Conservation (phyloP, 2,797 vertebrate species). For the Spinibarbus caldwelli region DNA sequence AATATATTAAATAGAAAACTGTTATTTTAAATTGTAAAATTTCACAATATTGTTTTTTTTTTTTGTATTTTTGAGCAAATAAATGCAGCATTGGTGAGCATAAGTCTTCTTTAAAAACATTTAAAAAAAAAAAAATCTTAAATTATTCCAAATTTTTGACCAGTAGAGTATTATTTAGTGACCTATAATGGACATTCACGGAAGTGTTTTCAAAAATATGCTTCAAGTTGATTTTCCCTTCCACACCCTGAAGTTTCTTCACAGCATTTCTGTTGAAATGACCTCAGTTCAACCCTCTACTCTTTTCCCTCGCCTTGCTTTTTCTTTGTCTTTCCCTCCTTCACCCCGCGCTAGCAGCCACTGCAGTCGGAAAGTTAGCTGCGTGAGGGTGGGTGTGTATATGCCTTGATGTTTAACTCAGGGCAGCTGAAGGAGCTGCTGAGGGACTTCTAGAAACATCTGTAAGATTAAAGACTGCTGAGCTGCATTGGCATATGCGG, state of each 20-base stretch:
- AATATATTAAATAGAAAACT: background rate
- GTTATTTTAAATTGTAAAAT: background rate
- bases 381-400: conserved; percentile 28
- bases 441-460: conserved; percentile 51
- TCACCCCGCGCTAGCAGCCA: background rate
- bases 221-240: background rate
- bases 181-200: background rate
- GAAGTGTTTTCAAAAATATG: background rate
- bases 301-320: background rate
- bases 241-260: background rate
- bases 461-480: conserved; percentile 63
- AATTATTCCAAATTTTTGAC: too few relatives aligned
- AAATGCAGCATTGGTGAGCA: background rate
- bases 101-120: background rate
- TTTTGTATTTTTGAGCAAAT: background rate
- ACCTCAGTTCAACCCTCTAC: conserved; percentile 33
- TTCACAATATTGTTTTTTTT: background rate
- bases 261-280: background rate
- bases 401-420: conserved; percentile 56
- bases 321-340: background rate
- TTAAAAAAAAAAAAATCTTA: too few relatives aligned
- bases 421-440: conserved; percentile 53
- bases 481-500: conserved; percentile 55
- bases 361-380: conserved; percentile 19
- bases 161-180: background rate